A percentile compares a stretch with the other conserved stretches of the same genome.
Conservation (phyloP, 1,140 invertebrate genomes). For the Archegozetes longisetosus region DNA sequence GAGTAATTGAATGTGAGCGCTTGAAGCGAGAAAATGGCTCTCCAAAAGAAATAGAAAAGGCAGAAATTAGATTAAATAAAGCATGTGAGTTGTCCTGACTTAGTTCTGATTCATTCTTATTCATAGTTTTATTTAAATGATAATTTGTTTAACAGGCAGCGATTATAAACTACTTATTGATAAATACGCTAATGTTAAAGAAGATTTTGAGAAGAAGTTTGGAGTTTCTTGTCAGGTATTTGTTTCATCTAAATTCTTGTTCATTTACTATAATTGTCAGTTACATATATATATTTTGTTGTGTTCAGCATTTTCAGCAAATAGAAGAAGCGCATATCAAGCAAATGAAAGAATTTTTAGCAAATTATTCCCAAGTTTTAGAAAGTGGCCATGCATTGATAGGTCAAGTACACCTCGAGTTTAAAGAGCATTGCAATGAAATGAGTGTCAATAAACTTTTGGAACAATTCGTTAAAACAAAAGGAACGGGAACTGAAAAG, state of each 20-base stretch:
- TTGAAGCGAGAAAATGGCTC: slow-evolving; percentile 75
- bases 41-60: slow-evolving; percentile 77
- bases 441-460: slow-evolving; percentile 78
- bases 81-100: slow-evolving; percentile 40
- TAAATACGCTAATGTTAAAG: slow-evolving; percentile 69
- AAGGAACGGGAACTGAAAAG: slow-evolving; percentile 76
- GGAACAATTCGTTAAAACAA: slow-evolving; percentile 72
- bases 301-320: slow-evolving; percentile 68
- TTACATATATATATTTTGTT: slow-evolving; percentile 6
- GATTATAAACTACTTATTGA: slow-evolving; percentile 75
- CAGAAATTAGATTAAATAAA: slow-evolving; percentile 78
- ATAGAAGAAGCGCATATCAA: slow-evolving; percentile 76
- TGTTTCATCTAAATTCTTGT: slow-evolving; percentile 13
- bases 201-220: slow-evolving; percentile 90
- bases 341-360: slow-evolving; percentile 90
- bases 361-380: slow-evolving; percentile 66
- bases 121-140: slow-evolving; percentile 12
- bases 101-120: not conserved
- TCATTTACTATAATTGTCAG: slow-evolving; percentile 1
- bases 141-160: too few species aligned
- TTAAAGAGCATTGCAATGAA: slow-evolving; percentile 71
- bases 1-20: slow-evolving; percentile 67
- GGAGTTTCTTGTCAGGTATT: slow-evolving; percentile 66
- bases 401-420: slow-evolving; percentile 72
- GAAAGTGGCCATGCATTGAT: slow-evolving; percentile 75